phyloP scores from a whole-genome alignment of 2,888 invertebrate species.

The Aphidius colemani region DNA sequence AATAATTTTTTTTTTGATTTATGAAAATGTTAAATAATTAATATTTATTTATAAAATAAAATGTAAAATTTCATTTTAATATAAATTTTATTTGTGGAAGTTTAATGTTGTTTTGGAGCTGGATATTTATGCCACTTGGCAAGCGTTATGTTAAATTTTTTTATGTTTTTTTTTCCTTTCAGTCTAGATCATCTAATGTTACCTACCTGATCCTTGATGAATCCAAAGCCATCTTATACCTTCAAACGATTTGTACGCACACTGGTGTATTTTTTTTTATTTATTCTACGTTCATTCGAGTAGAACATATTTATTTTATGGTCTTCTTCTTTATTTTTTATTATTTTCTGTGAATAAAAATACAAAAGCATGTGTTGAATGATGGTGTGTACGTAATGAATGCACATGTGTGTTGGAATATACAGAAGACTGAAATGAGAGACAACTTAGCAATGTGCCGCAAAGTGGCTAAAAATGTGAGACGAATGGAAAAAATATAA shows the following conservation, averaged over 20 bases:
- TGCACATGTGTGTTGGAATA: no score
- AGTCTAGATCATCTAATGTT: not conserved
- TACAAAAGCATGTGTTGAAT: constrained; percentile 8
- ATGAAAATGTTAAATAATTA: no score
- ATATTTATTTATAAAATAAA: no score
- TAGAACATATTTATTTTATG: constrained; percentile 2
- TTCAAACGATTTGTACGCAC: constrained; percentile 1
- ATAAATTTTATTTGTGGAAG: no score
- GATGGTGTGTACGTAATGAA: not conserved
- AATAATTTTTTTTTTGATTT: no score
- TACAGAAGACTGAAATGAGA: no score
- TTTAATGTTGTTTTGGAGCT: not conserved
- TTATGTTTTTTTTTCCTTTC: no score
- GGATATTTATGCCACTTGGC: constrained; percentile 26
- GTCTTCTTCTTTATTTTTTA: not conserved
- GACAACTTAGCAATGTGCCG: constrained; percentile 26
- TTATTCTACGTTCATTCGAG: not conserved
- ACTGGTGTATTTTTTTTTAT: constrained; percentile 7
- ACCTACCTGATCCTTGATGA: constrained; percentile 22
- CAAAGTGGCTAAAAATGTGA: constrained; percentile 28
- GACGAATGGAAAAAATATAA: constrained; percentile 18
- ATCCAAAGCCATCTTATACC: no score
- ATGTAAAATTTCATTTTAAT: no score
- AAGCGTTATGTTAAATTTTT: constrained; percentile 18
- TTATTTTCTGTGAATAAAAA: constrained; percentile 15